Base-by-base conservation (phyloP, 2,797 vertebrate genomes). In the Rhinatrema bivittatum region DNA sequence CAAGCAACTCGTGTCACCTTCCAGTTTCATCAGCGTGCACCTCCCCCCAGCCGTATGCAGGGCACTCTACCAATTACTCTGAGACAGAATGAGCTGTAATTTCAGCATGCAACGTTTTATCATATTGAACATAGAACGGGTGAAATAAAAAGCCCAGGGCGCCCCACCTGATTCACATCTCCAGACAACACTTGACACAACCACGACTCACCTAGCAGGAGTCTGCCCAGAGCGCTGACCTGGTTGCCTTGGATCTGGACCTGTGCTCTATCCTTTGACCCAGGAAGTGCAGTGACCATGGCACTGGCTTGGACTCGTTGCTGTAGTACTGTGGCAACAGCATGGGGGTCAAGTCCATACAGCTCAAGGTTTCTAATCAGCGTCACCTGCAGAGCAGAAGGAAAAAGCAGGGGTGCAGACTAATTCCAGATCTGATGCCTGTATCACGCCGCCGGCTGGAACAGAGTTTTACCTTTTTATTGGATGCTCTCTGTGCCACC, bases 231-330 rank as follows among this genome's bases (percentile, higher is more conserved):
- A 33, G 96, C 90, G 39, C 89, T 79, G 53, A 93, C 68, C 74
- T 98, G 96, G 74, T 93, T 97, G 36, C 96, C 94, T 65, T 99
- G 96, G 64, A 97, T 87, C 70, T 98, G 94, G 39, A 99, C 91
- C 60, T 88, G 77, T 20, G 89, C 75, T 59, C 78, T 76, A 53
- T 95, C 93, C 62, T 91, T 98, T 31, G 83, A 29, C 16, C 91
- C 91, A 2, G 89, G 85, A 3, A 78, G 22, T 1, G 83, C 68
- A 4, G 72, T 75, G 43, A 97, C 62, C 5, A 87, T 84, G 3
- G 87, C 83, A 53, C 93, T 98, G 50, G 96, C 96, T 64, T 99
- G 96, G 39, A 92, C 93, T 51, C 78, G 74, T 44, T 69, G 91
- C 44, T 98, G 94, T 28, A 99, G 72, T 32, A 68, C 40, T 15